Percentiles rank a stretch among this genome's conserved stretches.
phyloP scores from a whole-genome alignment of 2,113 vertebrate species.

The Seriola dumerili region DNA sequence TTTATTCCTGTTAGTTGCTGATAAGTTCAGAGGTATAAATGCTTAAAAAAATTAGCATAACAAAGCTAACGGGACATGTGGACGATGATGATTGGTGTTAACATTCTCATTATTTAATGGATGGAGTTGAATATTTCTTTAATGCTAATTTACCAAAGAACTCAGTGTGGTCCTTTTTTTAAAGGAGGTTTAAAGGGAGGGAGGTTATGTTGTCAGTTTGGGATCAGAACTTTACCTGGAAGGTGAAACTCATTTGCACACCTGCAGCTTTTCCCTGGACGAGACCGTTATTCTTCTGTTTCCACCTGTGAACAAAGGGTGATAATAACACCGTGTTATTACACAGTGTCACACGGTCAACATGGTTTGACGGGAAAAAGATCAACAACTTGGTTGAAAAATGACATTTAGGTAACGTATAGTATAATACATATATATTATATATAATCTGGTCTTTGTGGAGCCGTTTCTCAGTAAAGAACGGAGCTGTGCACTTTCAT shows the following conservation, averaged over 20 bases:
- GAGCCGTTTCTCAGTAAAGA: background rate
- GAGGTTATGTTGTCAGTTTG: background rate
- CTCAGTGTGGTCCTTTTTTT: background rate
- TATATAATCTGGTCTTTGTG: too few species aligned
- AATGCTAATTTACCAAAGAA: constrained; percentile 21
- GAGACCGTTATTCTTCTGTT: background rate
- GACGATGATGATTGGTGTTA: background rate
- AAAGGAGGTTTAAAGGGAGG: background rate
- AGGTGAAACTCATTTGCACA: background rate
- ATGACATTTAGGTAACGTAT: background rate
- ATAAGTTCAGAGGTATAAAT: too few species aligned
- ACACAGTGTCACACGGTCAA: background rate
- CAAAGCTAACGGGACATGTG: background rate
- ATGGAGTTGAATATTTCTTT: background rate
- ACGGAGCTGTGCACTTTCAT: background rate
- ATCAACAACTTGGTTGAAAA: background rate
- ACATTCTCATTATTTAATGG: background rate
- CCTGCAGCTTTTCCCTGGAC: too few species aligned
- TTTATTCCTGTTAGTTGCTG: too few species aligned
- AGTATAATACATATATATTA: too few species aligned
- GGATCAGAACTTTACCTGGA: background rate
- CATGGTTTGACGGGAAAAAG: background rate
- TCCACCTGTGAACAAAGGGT: background rate
- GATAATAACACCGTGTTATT: background rate
- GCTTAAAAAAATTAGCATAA: background rate